phyloP scores from a whole-genome alignment of 1,140 invertebrate genomes.

The Apocrypta bakeri region DNA sequence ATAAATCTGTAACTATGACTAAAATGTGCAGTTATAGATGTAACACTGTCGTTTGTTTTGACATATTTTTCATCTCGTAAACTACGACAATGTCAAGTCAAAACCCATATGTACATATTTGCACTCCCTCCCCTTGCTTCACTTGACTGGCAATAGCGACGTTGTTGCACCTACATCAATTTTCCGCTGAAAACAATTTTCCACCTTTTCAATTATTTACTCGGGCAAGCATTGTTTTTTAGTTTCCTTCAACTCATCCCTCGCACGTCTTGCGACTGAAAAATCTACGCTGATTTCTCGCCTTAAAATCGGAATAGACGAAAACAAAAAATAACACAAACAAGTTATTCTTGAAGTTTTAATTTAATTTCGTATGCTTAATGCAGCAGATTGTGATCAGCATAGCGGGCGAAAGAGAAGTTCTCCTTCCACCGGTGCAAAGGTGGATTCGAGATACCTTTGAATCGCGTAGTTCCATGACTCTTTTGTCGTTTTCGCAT shows the following conservation, averaged over 20 bases:
- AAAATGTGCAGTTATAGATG: too few relatives aligned
- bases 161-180: background rate
- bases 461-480: slow-evolving; percentile 1
- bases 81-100: background rate
- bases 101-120: background rate
- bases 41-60: too few relatives aligned
- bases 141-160: background rate
- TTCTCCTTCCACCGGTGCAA: background rate
- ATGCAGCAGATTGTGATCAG: background rate
- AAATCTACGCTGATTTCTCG: background rate
- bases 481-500: background rate
- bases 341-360: slow-evolving; percentile 29
- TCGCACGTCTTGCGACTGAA: background rate
- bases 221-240: slow-evolving; percentile 9
- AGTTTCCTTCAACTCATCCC: background rate
- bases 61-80: background rate
- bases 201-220: slow-evolving; percentile 30
- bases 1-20: too few relatives aligned
- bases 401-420: background rate
- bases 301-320: background rate
- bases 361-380: slow-evolving; percentile 44
- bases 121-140: background rate
- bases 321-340: slow-evolving; percentile 17
- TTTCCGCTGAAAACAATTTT: slow-evolving; percentile 16
- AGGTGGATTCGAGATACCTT: background rate